Evolutionary conservation across 1,140 invertebrate genomes (phyloP).

Genomic region (Leptinotarsa texana): DNA sequence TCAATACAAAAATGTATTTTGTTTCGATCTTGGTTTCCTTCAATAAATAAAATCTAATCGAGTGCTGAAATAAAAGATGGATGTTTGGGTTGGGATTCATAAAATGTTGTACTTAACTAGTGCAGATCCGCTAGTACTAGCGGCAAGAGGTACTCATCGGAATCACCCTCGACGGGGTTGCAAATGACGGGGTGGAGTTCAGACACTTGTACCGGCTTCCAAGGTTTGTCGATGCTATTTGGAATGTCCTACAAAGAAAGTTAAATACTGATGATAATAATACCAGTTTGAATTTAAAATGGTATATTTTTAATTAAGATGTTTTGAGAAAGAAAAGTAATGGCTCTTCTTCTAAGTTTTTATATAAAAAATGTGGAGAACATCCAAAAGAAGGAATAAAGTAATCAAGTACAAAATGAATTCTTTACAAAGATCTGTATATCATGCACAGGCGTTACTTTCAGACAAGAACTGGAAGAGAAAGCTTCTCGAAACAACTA

Average conservation of each 20-base stretch:
- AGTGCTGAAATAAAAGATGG: slow-evolving; percentile 12
- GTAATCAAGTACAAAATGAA: too few species aligned
- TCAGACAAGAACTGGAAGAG: too few species aligned
- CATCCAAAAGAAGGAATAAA: too few species aligned
- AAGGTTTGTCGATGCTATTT: slow-evolving; percentile 54
- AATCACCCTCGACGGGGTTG: slow-evolving; percentile 50
- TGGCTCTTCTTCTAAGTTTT: not conserved
- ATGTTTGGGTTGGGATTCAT: slow-evolving; percentile 15
- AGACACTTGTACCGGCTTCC: slow-evolving; percentile 53
- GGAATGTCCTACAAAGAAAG: slow-evolving; percentile 55
- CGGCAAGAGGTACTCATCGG: slow-evolving; percentile 56
- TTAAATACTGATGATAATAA: too few species aligned
- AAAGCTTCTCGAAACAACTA: too few species aligned
- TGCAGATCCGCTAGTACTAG: slow-evolving; percentile 53
- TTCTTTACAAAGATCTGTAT: too few species aligned
- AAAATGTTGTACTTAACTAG: slow-evolving; percentile 37
- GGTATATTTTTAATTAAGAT: not conserved
- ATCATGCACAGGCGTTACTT: too few species aligned
- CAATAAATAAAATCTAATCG: slow-evolving; percentile 7
- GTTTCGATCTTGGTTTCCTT: not conserved
- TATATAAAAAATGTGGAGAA: too few species aligned
- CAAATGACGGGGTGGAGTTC: slow-evolving; percentile 56
- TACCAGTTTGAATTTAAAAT: too few species aligned
- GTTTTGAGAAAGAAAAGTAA: not conserved
- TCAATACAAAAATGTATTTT: slow-evolving; percentile 5